phyloP scores from a whole-genome alignment of 2,113 vertebrate species.

The Thomomys bottae region DNA sequence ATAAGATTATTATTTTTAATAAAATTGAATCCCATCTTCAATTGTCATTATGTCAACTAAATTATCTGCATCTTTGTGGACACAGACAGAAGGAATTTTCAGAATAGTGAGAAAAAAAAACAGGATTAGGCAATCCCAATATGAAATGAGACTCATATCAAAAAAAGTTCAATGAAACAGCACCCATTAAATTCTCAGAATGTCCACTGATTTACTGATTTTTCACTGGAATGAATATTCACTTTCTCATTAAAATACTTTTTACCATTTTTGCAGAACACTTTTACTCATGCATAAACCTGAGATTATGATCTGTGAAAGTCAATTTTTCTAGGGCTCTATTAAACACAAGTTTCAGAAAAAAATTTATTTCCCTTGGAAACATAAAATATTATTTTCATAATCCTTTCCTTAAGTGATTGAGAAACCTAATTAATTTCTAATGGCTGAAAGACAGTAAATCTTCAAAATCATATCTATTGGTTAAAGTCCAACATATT shows the following conservation, averaged over 20 bases:
- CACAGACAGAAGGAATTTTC: neutral
- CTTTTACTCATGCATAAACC: neutral
- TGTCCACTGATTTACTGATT: neutral
- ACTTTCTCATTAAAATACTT: neutral
- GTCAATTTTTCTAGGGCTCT: neutral
- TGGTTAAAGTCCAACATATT: neutral
- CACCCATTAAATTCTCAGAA: neutral
- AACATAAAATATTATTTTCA: neutral
- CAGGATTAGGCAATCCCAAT: neutral
- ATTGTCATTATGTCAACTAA: neutral
- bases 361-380: constrained; percentile 3
- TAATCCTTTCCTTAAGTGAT: neutral
- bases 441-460: neutral
- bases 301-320: neutral
- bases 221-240: neutral
- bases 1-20: neutral
- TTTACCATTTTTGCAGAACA: neutral
- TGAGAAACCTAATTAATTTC: constrained; percentile 2
- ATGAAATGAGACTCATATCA: neutral
- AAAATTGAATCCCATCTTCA: neutral
- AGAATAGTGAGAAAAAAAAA: neutral
- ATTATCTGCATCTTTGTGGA: neutral
- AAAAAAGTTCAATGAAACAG: neutral
- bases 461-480: neutral
- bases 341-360: neutral